phyloP scores from a whole-genome alignment of 2,797 vertebrate species.

The Babyrousa celebensis region DNA sequence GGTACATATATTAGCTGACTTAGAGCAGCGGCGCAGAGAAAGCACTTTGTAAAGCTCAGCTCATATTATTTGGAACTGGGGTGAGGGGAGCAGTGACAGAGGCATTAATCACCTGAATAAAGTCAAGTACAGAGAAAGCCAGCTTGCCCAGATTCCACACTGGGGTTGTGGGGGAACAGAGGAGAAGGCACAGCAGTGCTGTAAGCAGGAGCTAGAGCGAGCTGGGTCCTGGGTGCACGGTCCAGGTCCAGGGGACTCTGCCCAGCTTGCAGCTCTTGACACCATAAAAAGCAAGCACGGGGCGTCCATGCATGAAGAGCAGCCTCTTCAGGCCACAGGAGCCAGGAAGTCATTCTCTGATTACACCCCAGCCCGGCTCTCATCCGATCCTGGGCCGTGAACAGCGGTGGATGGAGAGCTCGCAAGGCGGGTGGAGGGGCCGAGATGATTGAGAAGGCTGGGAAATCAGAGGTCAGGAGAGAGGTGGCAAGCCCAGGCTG shows the following conservation, averaged over 20 bases:
- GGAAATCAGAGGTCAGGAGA: conserved; percentile 6
- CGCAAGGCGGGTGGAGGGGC: background rate
- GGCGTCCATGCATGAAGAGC: conserved; percentile 5
- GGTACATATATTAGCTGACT: conserved; percentile 27
- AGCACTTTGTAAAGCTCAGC: conserved; percentile 77
- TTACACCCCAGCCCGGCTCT: background rate
- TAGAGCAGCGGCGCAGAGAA: conserved; percentile 70
- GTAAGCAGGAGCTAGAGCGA: background rate
- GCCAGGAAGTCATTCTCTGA: conserved; percentile 50
- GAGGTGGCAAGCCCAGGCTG: background rate
- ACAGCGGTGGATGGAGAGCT: background rate
- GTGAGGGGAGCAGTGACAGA: conserved; percentile 64
- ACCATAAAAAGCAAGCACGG: conserved; percentile 69
- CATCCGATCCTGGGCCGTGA: background rate
- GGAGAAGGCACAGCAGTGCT: background rate
- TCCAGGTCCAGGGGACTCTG: conserved; percentile 17
- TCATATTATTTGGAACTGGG: conserved; percentile 77
- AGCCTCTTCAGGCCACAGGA: background rate
- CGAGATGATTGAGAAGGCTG: conserved; percentile 18
- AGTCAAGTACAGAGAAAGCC: conserved; percentile 78
- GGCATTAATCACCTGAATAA: conserved; percentile 78
- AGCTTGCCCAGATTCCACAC: background rate
- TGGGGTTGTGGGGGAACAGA: background rate
- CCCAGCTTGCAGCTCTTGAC: conserved; percentile 49
- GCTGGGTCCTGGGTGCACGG: background rate